Evolutionary conservation across 2,797 vertebrate genomes (phyloP), one percentile per base, ranked within the genome.

Genomic region (Crenichthys baileyi): DNA sequence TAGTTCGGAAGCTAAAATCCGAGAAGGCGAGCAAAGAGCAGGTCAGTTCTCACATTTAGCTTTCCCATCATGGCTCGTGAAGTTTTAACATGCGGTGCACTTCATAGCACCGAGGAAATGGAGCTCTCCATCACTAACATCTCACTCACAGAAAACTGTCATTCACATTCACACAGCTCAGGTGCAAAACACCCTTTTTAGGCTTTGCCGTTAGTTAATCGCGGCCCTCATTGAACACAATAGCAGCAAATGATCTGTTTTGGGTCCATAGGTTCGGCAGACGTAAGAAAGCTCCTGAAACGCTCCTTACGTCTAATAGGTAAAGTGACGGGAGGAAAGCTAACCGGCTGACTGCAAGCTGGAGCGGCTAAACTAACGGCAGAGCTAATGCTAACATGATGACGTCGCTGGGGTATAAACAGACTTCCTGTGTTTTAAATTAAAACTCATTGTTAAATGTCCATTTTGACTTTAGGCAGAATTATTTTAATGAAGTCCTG

Each of bases 1-100:
- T 96, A 1, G 96, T 96, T 5, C 93, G 96, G 63, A 95, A 91
- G 79, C 61, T 96, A 5, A 96, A 96, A 83, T 76, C 91, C 2
- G 95, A 95, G 78, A 96, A 96, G 80, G 95, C 94, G 51, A 94
- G 72, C 80, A 95, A 95, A 88, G 93, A 96, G 1, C 94, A 96
- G 96, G 96, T 96, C 74, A 90, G 96, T 95, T 46, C 9, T 44
- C 12, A 0, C 3, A 29, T 41, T 41, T 53, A 22, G 3, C 20
- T 26, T 1, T 41, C n/a, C 6, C 13, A 15, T 11, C 22, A 16
- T 58, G 51, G 36, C 63, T 67, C 20, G 9, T 41, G 1, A 39
- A 16, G 63, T 39, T 65, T 1, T 3, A 41, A 41, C 63, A 67
- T 24, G 63, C 63, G 9, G 18, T 41, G 36, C 39, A 12, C 26